Conservation (phyloP, 2,797 vertebrate species). For the Petrocephalus sullivani region DNA sequence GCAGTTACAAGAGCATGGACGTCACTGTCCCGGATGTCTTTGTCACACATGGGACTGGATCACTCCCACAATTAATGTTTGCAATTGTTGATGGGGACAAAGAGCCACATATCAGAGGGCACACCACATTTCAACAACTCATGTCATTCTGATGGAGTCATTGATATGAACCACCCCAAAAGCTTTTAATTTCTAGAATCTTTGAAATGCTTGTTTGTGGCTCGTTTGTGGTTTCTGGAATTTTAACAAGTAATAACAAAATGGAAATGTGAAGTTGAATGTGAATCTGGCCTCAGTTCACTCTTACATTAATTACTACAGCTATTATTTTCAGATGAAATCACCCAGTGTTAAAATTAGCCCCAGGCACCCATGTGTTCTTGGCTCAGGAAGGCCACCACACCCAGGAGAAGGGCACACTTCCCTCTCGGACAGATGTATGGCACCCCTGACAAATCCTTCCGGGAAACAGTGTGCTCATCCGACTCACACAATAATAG, state of each 20-base stretch:
- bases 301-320: not conserved
- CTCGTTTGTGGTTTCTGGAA: not conserved
- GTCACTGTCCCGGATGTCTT: conserved; percentile 15
- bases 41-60: not conserved
- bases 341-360: not conserved
- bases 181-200: not conserved
- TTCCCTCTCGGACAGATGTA: not conserved
- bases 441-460: not conserved
- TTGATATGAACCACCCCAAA: not conserved
- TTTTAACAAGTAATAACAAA: conserved; percentile 1
- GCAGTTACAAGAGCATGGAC: conserved; percentile 11
- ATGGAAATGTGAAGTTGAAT: not conserved
- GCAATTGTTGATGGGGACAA: not conserved
- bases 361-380: not conserved
- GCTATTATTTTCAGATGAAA: conserved; percentile 11
- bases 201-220: not conserved
- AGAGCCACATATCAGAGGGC: not conserved
- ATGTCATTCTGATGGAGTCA: not conserved
- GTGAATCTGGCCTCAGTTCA: not conserved
- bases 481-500: not conserved
- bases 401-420: not conserved
- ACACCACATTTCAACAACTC: not conserved
- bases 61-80: not conserved
- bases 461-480: not conserved
- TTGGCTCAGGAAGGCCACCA: not conserved